Evolutionary conservation across 2,113 vertebrate species (phyloP), one percentile per base, ranked within the genome.

Genomic region (Peucedramus taeniatus): DNA sequence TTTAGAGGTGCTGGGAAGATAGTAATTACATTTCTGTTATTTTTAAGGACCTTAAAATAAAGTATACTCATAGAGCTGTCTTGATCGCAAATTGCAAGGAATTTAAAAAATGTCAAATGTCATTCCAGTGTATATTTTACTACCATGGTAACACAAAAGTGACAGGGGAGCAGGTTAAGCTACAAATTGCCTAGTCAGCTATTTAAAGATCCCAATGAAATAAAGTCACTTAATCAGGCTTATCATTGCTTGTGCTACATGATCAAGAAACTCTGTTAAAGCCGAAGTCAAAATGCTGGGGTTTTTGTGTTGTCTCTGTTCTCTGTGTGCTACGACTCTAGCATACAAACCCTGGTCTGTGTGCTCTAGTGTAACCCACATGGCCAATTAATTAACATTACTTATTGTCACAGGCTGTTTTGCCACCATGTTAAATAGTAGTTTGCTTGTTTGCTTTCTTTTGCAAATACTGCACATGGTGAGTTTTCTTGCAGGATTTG

Each of bases 171-270:
- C 86, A 90, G 70, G 77, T 97, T 97, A 97, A 94, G 83, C 91
- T 94, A 84, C 89, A 97, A 96, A 97, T 96, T 94, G 96, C 28
- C 12, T 92, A 95, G 96, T 95, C 91, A 88, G 74, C 81, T 95
- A 92, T 96, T 97, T 97, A 97, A 98, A 97, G 83, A 92, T 26
- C 18, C 96, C 93, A 86, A 9, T 95, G 91, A 97, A 95, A 94
- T 91, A 80, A 95, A 95, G 87, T 84, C 95, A 94, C 88, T 97
- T 97, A 97, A 97, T 98, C 97, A 97, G 95, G 85, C 63, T 94
- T 97, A 92, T 95, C 54, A 31, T 92, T 79, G 53, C 83, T 86
- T 91, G n/a, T 88, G 50, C 79, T 90, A 24, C 89, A 68, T 94
- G 96, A 96, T 97, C 95, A 97, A 93, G 87, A 83, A 65, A 92